Evolutionary conservation across 2,797 vertebrate genomes (phyloP), one percentile per base, ranked within the genome.

Genomic region (Coilia nasus): DNA sequence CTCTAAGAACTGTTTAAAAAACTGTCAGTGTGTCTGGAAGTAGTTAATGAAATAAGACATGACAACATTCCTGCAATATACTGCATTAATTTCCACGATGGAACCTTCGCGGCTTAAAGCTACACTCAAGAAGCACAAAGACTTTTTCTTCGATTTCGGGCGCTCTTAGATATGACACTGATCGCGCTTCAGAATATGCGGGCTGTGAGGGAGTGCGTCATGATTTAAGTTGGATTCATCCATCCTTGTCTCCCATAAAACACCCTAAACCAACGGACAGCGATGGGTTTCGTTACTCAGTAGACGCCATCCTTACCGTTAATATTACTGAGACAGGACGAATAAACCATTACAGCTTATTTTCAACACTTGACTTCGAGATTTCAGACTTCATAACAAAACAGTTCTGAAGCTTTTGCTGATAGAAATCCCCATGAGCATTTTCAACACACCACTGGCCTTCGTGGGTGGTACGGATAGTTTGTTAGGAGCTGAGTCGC

Each of bases 381-480:
- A 71, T 71, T 71, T 71, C 64, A 71, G 25, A 31, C 25, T 67
- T 31, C 11, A 12, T 25, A 67, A 23, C 25, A 67, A 28, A 67
- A 67, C 64, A 12, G 10, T n/a, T 3, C 50, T 3, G 50, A 54
- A 54, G 64, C 25, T 31, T 71, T 71, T 31, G 28, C 64, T 71
- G 64, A 25, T 9, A 71, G 25, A 25, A 17, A 25, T 71, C 28
- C 15, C 28, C 64, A 71, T 17, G 25, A 71, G 64, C 64, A 35
- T 71, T 71, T 11, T 71, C 25, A 4, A 14, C 25, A 31, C 25
- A 71, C 23, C 64, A 71, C 60, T 23, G n/a, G 10, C 64, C 64
- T 71, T 28, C 25, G 64, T 71, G 64, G 64, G 64, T 71, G 64
- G 64, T 28, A 71, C 23, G 28, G 64, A 67, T 67, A 67, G 64